Evolutionary conservation across 2,888 invertebrate genomes (phyloP), one percentile per base, ranked within the genome.

Genomic region (Charanyca ferruginea): DNA sequence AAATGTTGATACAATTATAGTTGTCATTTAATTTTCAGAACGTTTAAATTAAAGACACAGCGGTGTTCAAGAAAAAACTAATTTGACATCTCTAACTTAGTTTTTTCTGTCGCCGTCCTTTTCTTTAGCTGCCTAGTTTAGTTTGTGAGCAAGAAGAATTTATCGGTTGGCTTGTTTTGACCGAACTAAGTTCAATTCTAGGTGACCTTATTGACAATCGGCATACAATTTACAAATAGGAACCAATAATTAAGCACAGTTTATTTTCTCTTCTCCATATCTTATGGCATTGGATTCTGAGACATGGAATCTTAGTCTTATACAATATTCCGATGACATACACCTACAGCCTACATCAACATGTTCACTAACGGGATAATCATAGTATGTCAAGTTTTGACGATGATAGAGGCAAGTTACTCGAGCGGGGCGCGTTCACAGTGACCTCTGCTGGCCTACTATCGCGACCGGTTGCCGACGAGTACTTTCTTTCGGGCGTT

Each of bases 401-500:
- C 75, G 83, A 62, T 60, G 67, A 82, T 77, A 80, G 71, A 77
- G 55, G 72, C 74, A 65, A 69, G 77, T 65, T 73, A 64, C 63
- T 70, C 74, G 71, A 63, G 75, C 74, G 76, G 59, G 59, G 63
- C 70, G 51, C 70, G 78, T 70, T 61, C 70, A 68, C 62, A 74
- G 66, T 85, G 85, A 88, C 84, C 85, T 87, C 85, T 53, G 74
- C 49, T 93, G 94, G 86, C 93, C 94, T 91, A 94, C 93, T 87
- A 93, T 90, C 87, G 85, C 90, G 91, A 95, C 94, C 94, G 94
- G 94, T 95, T 90, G 89, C 81, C 80, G 79, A 59, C 81, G 79
- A 82, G 94, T 93, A 94, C 95, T 95, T 95, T 94, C 95, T 94
- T 93, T 94, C 92, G 89, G 80, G 88, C 90, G 89, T 92, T 94